A percentile compares a stretch with the other conserved stretches of the same genome.
Evolutionary conservation across 2,797 vertebrate species (phyloP).

Genomic region (Eulemur albifrons): DNA sequence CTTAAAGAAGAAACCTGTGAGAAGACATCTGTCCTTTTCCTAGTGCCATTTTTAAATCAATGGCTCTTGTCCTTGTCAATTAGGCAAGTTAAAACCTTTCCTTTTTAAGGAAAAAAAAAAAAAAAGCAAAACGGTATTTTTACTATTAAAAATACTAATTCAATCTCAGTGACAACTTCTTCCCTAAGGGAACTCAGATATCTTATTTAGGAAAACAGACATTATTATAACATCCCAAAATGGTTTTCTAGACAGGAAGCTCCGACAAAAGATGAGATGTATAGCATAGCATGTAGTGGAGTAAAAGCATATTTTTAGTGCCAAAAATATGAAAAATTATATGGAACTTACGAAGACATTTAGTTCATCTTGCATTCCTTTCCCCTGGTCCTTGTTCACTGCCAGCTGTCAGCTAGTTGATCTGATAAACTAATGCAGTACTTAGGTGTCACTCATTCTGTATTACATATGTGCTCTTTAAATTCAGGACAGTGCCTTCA

Average conservation of each 20-base stretch:
- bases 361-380: constrained; percentile 47
- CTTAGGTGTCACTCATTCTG: constrained; percentile 44
- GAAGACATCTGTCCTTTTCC: neutral
- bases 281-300: constrained; percentile 10
- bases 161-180: neutral
- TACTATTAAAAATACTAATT: neutral
- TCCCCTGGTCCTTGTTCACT: constrained; percentile 20
- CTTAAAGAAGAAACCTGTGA: neutral
- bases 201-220: constrained; percentile 9
- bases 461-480: constrained; percentile 21
- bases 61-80: neutral
- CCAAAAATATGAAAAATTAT: constrained; percentile 40
- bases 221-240: neutral
- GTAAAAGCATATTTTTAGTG: constrained; percentile 48
- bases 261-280: constrained; percentile 41
- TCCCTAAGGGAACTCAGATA: neutral
- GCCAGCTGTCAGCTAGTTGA: constrained; percentile 27
- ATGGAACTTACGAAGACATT: constrained; percentile 35
- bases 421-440: constrained; percentile 50
- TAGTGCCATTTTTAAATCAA: constrained; percentile 8
- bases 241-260: neutral
- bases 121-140: constrained; percentile 28
- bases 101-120: neutral
- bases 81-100: neutral
- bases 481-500: constrained; percentile 38